phyloP scores from a whole-genome alignment of 2,888 invertebrate species.

The Cephus runcator region DNA sequence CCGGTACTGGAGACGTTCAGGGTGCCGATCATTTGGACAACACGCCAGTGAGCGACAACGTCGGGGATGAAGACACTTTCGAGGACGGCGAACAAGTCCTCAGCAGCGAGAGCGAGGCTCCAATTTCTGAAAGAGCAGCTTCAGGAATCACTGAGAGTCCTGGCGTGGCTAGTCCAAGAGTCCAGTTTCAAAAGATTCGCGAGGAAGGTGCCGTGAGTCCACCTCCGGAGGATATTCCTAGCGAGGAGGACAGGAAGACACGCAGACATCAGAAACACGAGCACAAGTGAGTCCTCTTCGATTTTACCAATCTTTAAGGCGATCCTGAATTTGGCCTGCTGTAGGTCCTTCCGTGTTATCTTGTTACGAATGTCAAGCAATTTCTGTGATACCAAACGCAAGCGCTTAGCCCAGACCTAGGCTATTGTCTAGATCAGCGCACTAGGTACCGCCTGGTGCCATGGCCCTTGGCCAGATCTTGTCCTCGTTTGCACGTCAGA shows the following conservation, averaged over 20 bases:
- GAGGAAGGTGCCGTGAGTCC: constrained; percentile 46
- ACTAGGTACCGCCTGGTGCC: constrained; percentile 47
- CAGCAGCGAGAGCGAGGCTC: constrained; percentile 57
- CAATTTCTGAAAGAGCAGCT: constrained; percentile 59
- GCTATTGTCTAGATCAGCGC: constrained; percentile 11
- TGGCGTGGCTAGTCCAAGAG: constrained; percentile 53
- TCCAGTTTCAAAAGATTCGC: constrained; percentile 59
- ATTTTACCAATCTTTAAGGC: background rate
- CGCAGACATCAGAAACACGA: constrained; percentile 61
- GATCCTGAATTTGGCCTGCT: background rate
- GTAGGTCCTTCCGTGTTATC: background rate
- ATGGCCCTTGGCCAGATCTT: constrained; percentile 56
- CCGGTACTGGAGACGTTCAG: constrained; percentile 10
- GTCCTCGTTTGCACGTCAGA: background rate
- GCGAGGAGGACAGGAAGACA: constrained; percentile 56
- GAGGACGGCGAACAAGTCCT: constrained; percentile 34
- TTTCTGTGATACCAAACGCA: background rate
- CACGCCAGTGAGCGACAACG: constrained; percentile 43
- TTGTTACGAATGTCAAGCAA: background rate
- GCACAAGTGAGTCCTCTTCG: constrained; percentile 50
- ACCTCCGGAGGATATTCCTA: constrained; percentile 30
- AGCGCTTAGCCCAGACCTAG: constrained; percentile 9
- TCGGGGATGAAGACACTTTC: constrained; percentile 38
- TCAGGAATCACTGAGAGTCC: constrained; percentile 52
- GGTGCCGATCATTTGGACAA: constrained; percentile 32